Base-by-base conservation (phyloP, 2,888 invertebrate species). In the Teleiodes luculella region DNA sequence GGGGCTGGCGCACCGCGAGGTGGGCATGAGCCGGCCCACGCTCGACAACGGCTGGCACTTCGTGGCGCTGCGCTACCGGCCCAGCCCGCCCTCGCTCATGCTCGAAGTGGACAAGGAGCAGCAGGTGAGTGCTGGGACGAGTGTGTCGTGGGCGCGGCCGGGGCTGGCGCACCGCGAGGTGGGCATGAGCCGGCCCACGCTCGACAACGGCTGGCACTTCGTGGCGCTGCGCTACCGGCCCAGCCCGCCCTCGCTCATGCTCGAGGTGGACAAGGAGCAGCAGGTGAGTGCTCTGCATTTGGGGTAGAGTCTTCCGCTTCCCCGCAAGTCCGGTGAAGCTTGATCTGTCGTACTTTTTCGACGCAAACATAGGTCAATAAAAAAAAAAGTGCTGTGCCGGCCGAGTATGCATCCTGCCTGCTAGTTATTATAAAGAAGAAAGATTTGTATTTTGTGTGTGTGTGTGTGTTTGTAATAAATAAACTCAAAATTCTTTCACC, bases 41-140 rank as follows among this genome's bases (percentile, higher is more conserved):
- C 89, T 96, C 56, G 94, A 96, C 87, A 96, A 96, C 83, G 92
- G 90, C 70, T 96, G 96, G 96, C 95, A 96, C 82, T 93, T 92
- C 72, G 92, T 94, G 52, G 93, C 92, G 72, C 80, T 95, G 47
- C 86, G 92, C 50, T 93, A 93, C 78, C 71, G 79, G 59, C 82
- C 84, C 60, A 79, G 76, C 61, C 87, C 88, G 58, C 88, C 87
- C 52, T 77, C 83, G 45, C 64, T 88, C 62, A 70, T 84, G 64
- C 77, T 89, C 0, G 82, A 85, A 57, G 81, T 89, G 45, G 88
- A 89, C 64, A 74, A 72, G 36, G 83, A 86, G 52, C 72, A 80
- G 16, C 83, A 84, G 83, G 81, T 82, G 54, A 10, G 57, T 8
- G n/a, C 3, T 10, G 16, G n/a, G 43, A 10, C 14, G 92, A 56